Evolutionary conservation across 2,888 invertebrate species (phyloP).

Genomic region (Drosophila prolongata): DNA sequence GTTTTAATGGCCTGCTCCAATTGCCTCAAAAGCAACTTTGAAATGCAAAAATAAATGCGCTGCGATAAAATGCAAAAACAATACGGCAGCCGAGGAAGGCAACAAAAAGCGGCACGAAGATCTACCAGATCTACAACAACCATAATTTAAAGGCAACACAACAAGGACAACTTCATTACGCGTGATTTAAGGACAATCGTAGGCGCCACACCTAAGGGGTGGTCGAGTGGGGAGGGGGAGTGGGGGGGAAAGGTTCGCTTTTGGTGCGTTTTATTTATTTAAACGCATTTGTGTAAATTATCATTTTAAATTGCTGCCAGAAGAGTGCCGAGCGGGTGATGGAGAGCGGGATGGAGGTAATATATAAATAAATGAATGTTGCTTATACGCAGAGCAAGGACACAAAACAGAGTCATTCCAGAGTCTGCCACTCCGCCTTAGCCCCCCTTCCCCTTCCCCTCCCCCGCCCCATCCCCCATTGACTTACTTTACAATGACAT

Average conservation of each 20-base stretch:
- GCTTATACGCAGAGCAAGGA: slow-evolving; percentile 60
- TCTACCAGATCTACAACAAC: slow-evolving; percentile 26
- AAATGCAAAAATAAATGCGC: slow-evolving; percentile 80
- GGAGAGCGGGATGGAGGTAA: slow-evolving; percentile 50
- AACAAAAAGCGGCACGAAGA: slow-evolving; percentile 23
- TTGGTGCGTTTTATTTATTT: slow-evolving; percentile 81
- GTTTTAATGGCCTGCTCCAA: slow-evolving; percentile 47
- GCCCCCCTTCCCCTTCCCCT: background rate
- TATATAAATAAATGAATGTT: slow-evolving; percentile 80
- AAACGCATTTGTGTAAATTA: slow-evolving; percentile 82
- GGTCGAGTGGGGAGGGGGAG: background rate
- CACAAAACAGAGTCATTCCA: slow-evolving; percentile 28
- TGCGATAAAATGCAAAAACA: slow-evolving; percentile 80
- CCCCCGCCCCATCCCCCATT: background rate
- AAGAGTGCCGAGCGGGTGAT: slow-evolving; percentile 17
- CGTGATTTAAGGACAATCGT: slow-evolving; percentile 82
- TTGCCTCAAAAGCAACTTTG: slow-evolving; percentile 60
- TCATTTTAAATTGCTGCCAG: slow-evolving; percentile 81
- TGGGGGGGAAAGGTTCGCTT: slow-evolving; percentile 17
- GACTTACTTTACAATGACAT: slow-evolving; percentile 80
- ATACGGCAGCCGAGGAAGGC: slow-evolving; percentile 45
- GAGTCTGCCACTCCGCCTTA: slow-evolving; percentile 29
- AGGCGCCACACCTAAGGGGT: slow-evolving; percentile 72
- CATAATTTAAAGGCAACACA: slow-evolving; percentile 42
- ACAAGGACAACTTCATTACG: slow-evolving; percentile 82